phyloP scores from a whole-genome alignment of 2,113 vertebrate species.

The Platichthys stellatus region DNA sequence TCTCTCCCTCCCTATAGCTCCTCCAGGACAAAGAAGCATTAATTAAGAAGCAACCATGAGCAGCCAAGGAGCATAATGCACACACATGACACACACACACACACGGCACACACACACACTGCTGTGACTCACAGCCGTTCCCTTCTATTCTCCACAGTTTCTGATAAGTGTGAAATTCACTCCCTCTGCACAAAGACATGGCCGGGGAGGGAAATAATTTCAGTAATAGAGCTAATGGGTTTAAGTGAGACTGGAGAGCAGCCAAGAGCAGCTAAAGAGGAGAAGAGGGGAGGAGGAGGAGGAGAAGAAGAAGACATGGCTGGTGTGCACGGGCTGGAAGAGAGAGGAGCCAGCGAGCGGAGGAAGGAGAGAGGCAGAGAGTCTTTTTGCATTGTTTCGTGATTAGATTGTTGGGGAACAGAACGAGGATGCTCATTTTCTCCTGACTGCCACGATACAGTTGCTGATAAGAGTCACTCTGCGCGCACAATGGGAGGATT shows the following conservation, averaged over 20 bases:
- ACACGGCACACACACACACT: slow-evolving; percentile 56
- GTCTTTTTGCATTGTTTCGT: slow-evolving; percentile 68
- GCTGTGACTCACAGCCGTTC: slow-evolving; percentile 59
- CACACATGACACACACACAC: slow-evolving; percentile 57
- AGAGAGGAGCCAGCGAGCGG: slow-evolving; percentile 59
- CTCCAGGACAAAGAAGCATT: slow-evolving; percentile 80
- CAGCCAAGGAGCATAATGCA: slow-evolving; percentile 77
- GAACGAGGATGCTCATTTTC: slow-evolving; percentile 68
- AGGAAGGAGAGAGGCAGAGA: slow-evolving; percentile 44
- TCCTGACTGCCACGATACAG: slow-evolving; percentile 72
- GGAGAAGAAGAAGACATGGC: slow-evolving; percentile 62
- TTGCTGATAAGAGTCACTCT: slow-evolving; percentile 74
- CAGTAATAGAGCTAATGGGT: slow-evolving; percentile 88
- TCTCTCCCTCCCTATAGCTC: slow-evolving; percentile 54
- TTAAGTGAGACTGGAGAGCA: slow-evolving; percentile 86
- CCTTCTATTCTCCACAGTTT: slow-evolving; percentile 73
- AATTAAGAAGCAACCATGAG: slow-evolving; percentile 84
- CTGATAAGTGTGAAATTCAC: slow-evolving; percentile 90
- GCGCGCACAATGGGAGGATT: slow-evolving; percentile 76
- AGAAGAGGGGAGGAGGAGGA: slow-evolving; percentile 33
- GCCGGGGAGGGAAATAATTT: slow-evolving; percentile 86
- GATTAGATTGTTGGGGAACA: slow-evolving; percentile 68
- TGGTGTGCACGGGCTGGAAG: slow-evolving; percentile 65
- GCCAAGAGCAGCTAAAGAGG: slow-evolving; percentile 82
- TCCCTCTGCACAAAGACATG: slow-evolving; percentile 83